phyloP scores from a whole-genome alignment of 2,113 vertebrate genomes.

The Rhea pennata region DNA sequence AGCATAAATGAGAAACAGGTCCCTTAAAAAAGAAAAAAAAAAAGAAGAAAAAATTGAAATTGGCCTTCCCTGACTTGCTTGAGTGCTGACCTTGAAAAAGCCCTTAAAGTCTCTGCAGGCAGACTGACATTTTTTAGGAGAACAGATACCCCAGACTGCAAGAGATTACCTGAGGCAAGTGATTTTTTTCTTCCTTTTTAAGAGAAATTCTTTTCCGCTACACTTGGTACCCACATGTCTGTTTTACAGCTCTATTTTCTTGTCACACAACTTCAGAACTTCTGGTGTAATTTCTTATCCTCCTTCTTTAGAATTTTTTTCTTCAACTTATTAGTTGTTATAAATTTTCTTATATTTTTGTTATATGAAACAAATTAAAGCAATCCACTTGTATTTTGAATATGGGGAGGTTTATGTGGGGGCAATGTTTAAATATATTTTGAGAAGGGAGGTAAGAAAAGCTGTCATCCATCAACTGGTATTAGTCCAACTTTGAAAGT shows the following conservation, averaged over 20 bases:
- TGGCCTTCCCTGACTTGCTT: not conserved
- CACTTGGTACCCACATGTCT: not conserved
- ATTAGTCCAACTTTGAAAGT: conserved; percentile 66
- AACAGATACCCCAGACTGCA: not conserved
- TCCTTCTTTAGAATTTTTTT: not conserved
- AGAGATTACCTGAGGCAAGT: not conserved
- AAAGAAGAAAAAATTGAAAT: not conserved
- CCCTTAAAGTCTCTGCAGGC: not conserved
- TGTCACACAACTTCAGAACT: conserved; percentile 15
- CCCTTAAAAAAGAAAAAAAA: not conserved
- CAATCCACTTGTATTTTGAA: not conserved
- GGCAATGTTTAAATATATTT: not conserved
- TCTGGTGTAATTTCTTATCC: not conserved
- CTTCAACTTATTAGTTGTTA: not conserved
- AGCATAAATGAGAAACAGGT: conserved; percentile 45
- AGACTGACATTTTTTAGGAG: not conserved
- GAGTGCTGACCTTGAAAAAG: conserved; percentile 32
- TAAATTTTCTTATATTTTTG: not conserved
- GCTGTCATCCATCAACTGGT: conserved; percentile 66
- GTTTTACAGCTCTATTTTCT: not conserved
- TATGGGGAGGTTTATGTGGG: not conserved
- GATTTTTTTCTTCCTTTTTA: not conserved
- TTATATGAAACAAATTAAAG: not conserved
- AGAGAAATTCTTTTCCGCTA: conserved; percentile 16
- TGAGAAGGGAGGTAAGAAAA: conserved; percentile 22